Evolutionary conservation across 2,113 vertebrate genomes (phyloP).

Genomic region (Argyrosomus japonicus): DNA sequence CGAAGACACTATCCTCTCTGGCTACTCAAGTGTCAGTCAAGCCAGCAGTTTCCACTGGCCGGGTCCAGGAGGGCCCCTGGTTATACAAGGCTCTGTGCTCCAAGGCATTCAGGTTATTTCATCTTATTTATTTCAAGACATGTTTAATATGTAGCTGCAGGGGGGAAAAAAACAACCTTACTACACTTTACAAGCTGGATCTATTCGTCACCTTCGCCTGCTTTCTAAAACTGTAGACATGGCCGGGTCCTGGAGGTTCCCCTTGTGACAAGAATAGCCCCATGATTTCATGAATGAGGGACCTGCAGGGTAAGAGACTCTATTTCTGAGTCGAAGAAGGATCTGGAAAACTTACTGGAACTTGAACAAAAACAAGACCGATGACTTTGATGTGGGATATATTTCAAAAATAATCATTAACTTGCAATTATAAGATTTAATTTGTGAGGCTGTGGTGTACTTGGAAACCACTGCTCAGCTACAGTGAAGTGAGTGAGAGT

Average conservation of each 20-base stretch:
- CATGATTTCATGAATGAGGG: constrained; percentile 78
- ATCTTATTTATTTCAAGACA: constrained; percentile 43
- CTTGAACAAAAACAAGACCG: neutral
- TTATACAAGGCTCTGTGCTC: constrained; percentile 36
- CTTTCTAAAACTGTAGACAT: constrained; percentile 46
- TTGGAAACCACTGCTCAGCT: constrained; percentile 28
- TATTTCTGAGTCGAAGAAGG: constrained; percentile 21
- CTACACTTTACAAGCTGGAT: constrained; percentile 10
- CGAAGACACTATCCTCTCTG: constrained; percentile 64
- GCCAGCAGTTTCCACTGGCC: constrained; percentile 79
- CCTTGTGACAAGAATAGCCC: constrained; percentile 76
- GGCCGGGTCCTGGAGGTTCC: constrained; percentile 69
- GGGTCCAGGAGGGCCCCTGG: constrained; percentile 41
- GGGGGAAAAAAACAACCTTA: neutral
- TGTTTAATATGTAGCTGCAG: constrained; percentile 30
- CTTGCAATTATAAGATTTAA: neutral
- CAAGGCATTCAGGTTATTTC: constrained; percentile 40
- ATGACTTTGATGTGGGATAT: neutral
- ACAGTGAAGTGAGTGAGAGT: constrained; percentile 29
- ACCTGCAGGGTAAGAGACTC: constrained; percentile 46
- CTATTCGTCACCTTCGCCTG: constrained; percentile 26
- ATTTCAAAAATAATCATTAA: neutral
- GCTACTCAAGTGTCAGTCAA: constrained; percentile 80
- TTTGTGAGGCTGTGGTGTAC: constrained; percentile 24
- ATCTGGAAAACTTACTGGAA: constrained; percentile 7